Evolutionary conservation across 2,113 vertebrate species (phyloP), one percentile per base, ranked within the genome.

Genomic region (Odobenus rosmarus): DNA sequence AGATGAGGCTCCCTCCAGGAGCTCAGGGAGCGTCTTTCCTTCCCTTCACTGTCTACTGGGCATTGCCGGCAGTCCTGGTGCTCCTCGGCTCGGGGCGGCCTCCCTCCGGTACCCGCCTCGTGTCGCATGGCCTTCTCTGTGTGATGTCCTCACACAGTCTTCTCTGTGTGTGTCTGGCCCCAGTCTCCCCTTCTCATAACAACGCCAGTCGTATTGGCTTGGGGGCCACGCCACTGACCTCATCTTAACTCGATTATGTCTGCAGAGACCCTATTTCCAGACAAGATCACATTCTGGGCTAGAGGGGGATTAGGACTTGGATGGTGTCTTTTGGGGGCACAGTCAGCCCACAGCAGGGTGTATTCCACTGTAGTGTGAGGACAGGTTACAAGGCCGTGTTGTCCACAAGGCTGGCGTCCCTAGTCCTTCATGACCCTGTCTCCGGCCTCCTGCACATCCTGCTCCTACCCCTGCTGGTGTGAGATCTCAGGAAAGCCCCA

Each of bases 381-480:
- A 7, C 16, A 14, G 67, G 15, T 24, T 23, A 11, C 42, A 10
- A 1, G 21, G 4, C 67, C 14, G 18, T 4, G 1, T 4, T 26
- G 9, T 5, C 85, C 51, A 11, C 8, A 9, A 55, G 49, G n/a
- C 62, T 3, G n/a, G 84, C 4, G n/a, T 3, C 7, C 14, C 23
- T 7, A 0, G 7, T 19, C 33, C 46, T 39, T 57, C 21, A 7
- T 0, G 15, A 15, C 84, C 16, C 7, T 1, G 31, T 24, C 8
- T n/a, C 16, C 7, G 5, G 12, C 42, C 46, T 61, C 9, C 31
- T 0, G 7, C 15, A 0, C 3, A 19, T 26, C 33, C 18, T 33
- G 13, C 21, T 42, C 26, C 57, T 24, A 19, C 12, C 18, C 23
- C 11, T 21, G 4, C n/a, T 6, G 2, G 2, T 53, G 16, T 42